Evolutionary conservation across 2,113 vertebrate genomes (phyloP).

Genomic region (Vulpes lagopus): DNA sequence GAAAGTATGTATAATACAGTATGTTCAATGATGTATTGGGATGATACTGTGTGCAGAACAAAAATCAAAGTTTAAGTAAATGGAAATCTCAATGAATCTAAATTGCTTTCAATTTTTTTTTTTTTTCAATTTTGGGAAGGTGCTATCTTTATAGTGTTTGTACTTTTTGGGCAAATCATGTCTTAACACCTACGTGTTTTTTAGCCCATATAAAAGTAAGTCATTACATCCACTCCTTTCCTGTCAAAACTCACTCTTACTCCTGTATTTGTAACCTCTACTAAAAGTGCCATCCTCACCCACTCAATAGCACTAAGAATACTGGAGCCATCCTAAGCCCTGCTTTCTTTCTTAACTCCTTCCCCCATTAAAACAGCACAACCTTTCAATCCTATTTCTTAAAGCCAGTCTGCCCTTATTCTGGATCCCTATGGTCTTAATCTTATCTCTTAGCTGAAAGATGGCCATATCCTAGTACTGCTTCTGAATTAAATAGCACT

Average conservation of each 20-base stretch:
- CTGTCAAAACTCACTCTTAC: not conserved
- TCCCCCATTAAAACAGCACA: not conserved
- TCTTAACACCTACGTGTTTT: not conserved
- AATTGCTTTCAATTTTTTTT: not conserved
- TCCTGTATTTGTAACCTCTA: not conserved
- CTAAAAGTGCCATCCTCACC: not conserved
- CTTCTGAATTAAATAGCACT: not conserved
- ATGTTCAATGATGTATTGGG: not conserved
- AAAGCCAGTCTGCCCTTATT: not conserved
- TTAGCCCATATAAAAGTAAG: not conserved
- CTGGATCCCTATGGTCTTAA: not conserved
- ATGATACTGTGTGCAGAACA: not conserved
- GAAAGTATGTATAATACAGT: not conserved
- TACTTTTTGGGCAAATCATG: not conserved
- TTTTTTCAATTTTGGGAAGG: not conserved
- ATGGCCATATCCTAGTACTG: not conserved
- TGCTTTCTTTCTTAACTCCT: not conserved
- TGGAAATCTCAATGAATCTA: not conserved
- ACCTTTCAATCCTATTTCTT: not conserved
- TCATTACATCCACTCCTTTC: not conserved
- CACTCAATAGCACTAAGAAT: not conserved
- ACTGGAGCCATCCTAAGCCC: not conserved
- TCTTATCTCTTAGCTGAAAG: not conserved
- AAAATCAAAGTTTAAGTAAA: conserved; percentile 13
- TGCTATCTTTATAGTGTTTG: not conserved